phyloP scores from a whole-genome alignment of 2,797 vertebrate genomes.

The Liasis olivaceus region DNA sequence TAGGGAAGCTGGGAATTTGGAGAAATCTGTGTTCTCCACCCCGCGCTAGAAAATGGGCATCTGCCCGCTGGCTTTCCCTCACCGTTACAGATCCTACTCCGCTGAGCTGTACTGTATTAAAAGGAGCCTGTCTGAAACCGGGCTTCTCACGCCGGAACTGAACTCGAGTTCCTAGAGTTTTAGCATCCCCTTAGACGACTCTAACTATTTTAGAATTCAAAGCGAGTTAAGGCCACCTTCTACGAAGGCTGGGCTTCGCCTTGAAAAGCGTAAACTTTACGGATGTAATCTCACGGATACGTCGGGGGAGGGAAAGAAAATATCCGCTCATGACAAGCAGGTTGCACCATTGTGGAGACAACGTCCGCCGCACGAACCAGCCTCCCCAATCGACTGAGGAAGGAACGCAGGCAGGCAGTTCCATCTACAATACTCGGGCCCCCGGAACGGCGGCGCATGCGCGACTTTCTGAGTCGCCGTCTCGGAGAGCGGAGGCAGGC shows the following conservation, averaged over 20 bases:
- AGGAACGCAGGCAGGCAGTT: background rate
- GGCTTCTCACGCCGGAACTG: background rate
- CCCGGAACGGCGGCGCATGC: slow-evolving; percentile 34
- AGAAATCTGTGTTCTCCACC: background rate
- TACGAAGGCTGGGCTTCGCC: background rate
- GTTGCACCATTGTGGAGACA: background rate
- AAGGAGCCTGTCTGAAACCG: background rate
- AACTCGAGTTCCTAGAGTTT: too few species aligned
- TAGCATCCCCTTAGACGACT: background rate
- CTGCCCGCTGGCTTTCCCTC: background rate
- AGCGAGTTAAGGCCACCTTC: background rate
- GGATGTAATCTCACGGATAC: background rate
- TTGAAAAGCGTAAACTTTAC: background rate
- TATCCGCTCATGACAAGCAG: background rate
- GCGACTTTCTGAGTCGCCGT: background rate
- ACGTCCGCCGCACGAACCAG: background rate
- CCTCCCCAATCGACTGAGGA: background rate
- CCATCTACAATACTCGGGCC: background rate
- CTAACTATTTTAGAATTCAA: background rate
- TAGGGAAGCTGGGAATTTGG: background rate
- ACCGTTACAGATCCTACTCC: background rate
- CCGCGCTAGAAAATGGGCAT: background rate
- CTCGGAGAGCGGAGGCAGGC: background rate
- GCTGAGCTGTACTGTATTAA: background rate
- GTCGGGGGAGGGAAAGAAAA: background rate